Evolutionary conservation across 2,888 invertebrate species (phyloP), one percentile per base, ranked within the genome.

Genomic region (Meandrusa payeni): DNA sequence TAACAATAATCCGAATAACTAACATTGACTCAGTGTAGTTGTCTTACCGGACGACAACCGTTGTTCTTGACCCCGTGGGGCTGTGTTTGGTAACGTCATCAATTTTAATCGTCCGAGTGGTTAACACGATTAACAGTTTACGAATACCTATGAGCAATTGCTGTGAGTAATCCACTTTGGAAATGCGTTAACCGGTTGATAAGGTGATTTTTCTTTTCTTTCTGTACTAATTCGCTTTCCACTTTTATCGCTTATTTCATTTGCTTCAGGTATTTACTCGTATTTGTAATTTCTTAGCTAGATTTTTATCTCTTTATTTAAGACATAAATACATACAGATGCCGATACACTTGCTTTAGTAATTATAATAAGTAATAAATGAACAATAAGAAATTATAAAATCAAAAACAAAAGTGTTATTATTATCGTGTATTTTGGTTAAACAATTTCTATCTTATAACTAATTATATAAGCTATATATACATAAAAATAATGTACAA

Each of bases 111-210:
- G 67, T 15, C 2, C 4, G 15, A 15, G 69, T 65, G 48, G 71
- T 62, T 78, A 79, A 80, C 67, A 47, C 54, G 66, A 76, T 81
- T 76, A 79, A 62, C 69, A 59, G 61, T 66, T 67, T 55, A 57
- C 60, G 50, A 64, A 56, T 51, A 50, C 50, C 55, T 50, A 49
- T 68, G 61, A 61, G 60, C 57, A 55, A 61, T 58, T 50, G 41
- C 49, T 45, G 48, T 67, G 68, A 72, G 63, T 64, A 64, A 66
- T 52, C 41, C 44, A 49, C 40, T 28, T 47, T 42, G 49, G 49
- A 50, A 58, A 48, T 38, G 23, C 37, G 34, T 10, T 34, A 26
- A 41, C 41, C 19, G 41, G 3, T 13, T 11, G 51, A 51, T 49
- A 50, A 49, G 40, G 4, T 20, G 28, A 41, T 46, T 43, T 32